Evolutionary conservation across 2,888 invertebrate species (phyloP).

Genomic region (Euproctis similis): DNA sequence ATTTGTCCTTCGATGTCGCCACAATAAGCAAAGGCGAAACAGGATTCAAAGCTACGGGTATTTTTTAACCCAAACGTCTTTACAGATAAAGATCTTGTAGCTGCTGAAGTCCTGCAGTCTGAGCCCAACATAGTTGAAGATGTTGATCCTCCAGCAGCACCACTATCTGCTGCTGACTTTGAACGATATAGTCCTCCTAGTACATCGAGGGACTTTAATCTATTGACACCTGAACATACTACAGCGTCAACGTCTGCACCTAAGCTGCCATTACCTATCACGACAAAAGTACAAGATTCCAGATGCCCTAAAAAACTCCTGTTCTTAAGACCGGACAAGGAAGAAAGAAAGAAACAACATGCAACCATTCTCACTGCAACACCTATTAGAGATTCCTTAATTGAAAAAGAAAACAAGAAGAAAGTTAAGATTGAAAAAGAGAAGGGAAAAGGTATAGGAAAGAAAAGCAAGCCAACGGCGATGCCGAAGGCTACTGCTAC

Average conservation of each 20-base stretch:
- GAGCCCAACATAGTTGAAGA: slow-evolving; percentile 2
- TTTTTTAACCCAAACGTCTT: slow-evolving; percentile 23
- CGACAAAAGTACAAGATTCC: slow-evolving; percentile 11
- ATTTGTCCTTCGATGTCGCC: slow-evolving; percentile 12
- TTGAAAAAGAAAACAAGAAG: slow-evolving; percentile 16
- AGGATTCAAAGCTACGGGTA: slow-evolving; percentile 31
- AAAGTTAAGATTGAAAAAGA: slow-evolving; percentile 10
- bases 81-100: slow-evolving; percentile 1
- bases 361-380: slow-evolving; percentile 17
- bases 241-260: slow-evolving; percentile 2
- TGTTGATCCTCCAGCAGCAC: background rate
- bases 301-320: slow-evolving; percentile 11
- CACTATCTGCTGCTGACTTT: slow-evolving; percentile 3
- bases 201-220: slow-evolving; percentile 9
- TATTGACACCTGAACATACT: slow-evolving; percentile 2
- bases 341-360: slow-evolving; percentile 15
- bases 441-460: slow-evolving; percentile 11
- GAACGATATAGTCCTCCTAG: slow-evolving; percentile 9
- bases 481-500: background rate
- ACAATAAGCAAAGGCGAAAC: slow-evolving; percentile 16
- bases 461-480: slow-evolving; percentile 12
- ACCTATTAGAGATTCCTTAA: slow-evolving; percentile 14
- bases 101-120: slow-evolving; percentile 4
- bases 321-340: slow-evolving; percentile 12
- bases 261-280: background rate